These are phyloP conservation scores for Malaclemys terrapin DNA, from an alignment of 2,113 vertebrate genomes.

Conservation along the genomic window DNA sequence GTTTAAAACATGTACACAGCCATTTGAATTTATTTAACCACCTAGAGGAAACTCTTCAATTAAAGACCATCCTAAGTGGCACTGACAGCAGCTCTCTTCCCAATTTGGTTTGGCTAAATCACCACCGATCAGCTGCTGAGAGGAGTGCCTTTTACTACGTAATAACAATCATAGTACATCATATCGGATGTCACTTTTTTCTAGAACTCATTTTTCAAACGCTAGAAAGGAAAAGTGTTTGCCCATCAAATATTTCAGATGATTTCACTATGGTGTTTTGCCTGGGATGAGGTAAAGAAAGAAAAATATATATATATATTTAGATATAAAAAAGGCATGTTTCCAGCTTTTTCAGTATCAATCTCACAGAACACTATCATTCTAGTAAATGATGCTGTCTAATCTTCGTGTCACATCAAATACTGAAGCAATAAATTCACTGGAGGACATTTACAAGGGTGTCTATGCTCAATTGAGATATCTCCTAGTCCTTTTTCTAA, in stretches of 20 bases:
- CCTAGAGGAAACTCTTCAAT: conserved; percentile 32
- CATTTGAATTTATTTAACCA: conserved; percentile 55
- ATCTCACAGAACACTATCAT: not conserved
- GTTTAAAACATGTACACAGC: conserved; percentile 15
- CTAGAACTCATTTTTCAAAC: conserved; percentile 1
- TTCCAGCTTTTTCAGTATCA: not conserved
- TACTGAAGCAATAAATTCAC: conserved; percentile 26
- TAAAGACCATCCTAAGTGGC: conserved; percentile 11
- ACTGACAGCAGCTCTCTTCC: not conserved
- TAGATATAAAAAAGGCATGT: not conserved
- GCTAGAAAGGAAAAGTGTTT: not conserved
- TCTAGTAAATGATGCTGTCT: conserved; percentile 6
- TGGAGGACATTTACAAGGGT: conserved; percentile 19
- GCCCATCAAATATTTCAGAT: not conserved
- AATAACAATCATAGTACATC: not conserved
- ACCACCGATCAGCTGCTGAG: not conserved
- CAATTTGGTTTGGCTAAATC: not conserved
- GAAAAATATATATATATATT: not conserved
- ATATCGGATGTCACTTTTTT: not conserved
- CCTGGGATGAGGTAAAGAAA: not conserved
- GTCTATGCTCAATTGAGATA: conserved; percentile 42
- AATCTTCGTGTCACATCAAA: conserved; percentile 48
- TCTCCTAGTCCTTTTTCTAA: conserved; percentile 52
- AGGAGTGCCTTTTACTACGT: not conserved
- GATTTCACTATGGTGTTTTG: not conserved